These are phyloP conservation scores for Serranus cabrilla DNA, from an alignment of 2,797 vertebrate genomes.

Conservation along the genomic window DNA sequence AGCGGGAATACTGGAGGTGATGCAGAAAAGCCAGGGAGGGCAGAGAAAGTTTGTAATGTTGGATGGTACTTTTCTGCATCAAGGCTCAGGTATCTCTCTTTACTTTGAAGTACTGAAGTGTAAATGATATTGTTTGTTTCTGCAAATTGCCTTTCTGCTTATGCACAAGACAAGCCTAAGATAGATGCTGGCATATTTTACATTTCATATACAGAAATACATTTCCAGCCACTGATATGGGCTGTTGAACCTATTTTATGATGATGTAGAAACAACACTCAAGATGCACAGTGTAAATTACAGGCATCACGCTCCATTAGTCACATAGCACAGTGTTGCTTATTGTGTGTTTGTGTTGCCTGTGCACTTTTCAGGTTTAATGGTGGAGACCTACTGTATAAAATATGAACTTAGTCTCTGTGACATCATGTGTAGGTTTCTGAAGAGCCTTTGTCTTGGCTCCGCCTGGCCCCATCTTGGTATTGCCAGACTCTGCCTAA, in stretches of 20 bases:
- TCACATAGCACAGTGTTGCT: conserved; percentile 17
- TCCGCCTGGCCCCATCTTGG: too few relatives aligned
- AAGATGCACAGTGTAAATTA: conserved; percentile 34
- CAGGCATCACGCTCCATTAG: conserved; percentile 28
- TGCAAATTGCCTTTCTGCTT: background rate
- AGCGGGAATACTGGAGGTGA: conserved; percentile 32
- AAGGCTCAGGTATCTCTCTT: background rate
- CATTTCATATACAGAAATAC: conserved; percentile 6
- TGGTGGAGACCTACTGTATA: background rate
- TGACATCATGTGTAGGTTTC: too few relatives aligned
- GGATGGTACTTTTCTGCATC: background rate
- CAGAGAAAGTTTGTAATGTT: conserved; percentile 7
- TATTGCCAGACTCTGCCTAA: too few relatives aligned
- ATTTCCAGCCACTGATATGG: conserved; percentile 1
- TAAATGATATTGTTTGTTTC: background rate
- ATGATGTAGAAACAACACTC: conserved; percentile 29
- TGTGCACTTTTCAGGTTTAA: background rate
- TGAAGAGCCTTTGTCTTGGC: too few relatives aligned
- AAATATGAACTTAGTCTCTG: too few relatives aligned
- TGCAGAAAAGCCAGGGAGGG: background rate
- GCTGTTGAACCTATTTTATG: conserved; percentile 34
- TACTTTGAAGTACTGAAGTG: background rate
- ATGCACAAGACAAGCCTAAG: background rate
- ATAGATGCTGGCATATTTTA: background rate
- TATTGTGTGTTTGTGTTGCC: background rate